Percentiles rank a stretch among this genome's conserved stretches.
phyloP scores from a whole-genome alignment of 2,113 vertebrate genomes.

The Caretta caretta region DNA sequence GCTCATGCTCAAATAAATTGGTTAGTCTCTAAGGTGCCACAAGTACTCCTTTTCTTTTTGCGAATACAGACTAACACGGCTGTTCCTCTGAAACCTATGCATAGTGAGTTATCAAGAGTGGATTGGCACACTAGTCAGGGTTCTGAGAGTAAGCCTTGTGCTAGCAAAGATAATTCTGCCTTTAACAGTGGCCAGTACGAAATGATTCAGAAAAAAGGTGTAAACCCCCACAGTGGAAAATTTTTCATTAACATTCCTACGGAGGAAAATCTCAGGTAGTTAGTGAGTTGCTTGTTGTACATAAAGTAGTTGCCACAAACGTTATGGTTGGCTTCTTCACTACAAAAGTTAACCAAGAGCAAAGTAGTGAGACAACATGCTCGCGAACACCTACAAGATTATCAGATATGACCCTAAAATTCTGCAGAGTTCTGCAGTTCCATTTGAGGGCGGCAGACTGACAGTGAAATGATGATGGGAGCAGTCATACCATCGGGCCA shows the following conservation, averaged over 20 bases:
- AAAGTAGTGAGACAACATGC: not conserved
- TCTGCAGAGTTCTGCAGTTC: not conserved
- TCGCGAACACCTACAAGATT: not conserved
- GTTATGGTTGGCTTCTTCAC: not conserved
- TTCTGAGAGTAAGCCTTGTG: conserved; percentile 34
- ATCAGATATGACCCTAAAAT: not conserved
- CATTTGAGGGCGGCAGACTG: not conserved
- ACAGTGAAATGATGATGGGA: not conserved
- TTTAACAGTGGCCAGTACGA: not conserved
- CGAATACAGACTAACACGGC: no score
- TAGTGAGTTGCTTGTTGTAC: conserved; percentile 30
- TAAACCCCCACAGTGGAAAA: not conserved
- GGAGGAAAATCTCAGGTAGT: not conserved
- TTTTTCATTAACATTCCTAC: not conserved
- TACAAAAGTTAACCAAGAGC: not conserved
- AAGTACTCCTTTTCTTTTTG: no score
- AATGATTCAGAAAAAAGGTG: no score
- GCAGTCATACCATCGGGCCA: accelerated
- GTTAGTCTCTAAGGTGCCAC: no score
- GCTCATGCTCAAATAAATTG: no score
- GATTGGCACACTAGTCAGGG: conserved; percentile 18
- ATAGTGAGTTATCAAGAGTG: conserved; percentile 33
- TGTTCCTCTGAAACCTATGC: no score
- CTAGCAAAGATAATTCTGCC: conserved; percentile 48
- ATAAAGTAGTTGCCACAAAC: not conserved